Evolutionary conservation across 2,113 vertebrate species (phyloP), one percentile per base, ranked within the genome.

Genomic region (Phyllostomus discolor): DNA sequence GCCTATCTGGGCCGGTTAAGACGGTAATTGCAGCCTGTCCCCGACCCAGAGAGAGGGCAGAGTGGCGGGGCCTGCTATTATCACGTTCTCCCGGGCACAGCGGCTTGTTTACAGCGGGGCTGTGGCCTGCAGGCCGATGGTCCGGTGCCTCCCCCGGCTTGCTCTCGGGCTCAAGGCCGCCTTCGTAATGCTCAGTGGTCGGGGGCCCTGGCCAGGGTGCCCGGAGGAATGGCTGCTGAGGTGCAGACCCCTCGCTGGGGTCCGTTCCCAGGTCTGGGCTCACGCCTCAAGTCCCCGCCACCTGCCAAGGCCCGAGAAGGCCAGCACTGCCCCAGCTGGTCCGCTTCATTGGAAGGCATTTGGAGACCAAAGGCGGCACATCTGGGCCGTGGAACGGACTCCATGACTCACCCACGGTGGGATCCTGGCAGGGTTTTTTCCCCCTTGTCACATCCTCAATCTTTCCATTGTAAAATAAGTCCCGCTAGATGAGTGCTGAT

Each of bases 51-150:
- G 88, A 92, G 79, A 89, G 85, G 94, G 91, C 78, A 93, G 97
- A 69, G 22, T 41, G 93, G 94, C 75, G 54, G 94, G 91, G 50
- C 87, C 97, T 97, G 95, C 97, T 96, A 97, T 97, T 97, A 98
- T 80, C 91, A 12, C 79, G 78, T 97, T 84, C 93, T 97, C 70
- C 46, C 52, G 14, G 82, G 97, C 89, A 93, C 88, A 83, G 59
- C 67, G 59, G 96, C 95, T 96, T 97, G 97, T 97, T 97, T 96
- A 93, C 91, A 35, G 89, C 86, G 95, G 89, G 66, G 62, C 81
- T 57, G 54, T 10, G 95, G 88, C 73, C 89, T 72, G 57, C 1
- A 16, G 31, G 72, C 89, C 19, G 26, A 90, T 90, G 69, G 88
- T 95, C 93, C 96, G 93, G 79, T 93, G 95, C 95, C 90, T 95